A percentile compares a stretch with the other conserved stretches of the same genome.
Conservation (phyloP, 1,140 invertebrate species). For the Rhopalosiphum maidis region DNA sequence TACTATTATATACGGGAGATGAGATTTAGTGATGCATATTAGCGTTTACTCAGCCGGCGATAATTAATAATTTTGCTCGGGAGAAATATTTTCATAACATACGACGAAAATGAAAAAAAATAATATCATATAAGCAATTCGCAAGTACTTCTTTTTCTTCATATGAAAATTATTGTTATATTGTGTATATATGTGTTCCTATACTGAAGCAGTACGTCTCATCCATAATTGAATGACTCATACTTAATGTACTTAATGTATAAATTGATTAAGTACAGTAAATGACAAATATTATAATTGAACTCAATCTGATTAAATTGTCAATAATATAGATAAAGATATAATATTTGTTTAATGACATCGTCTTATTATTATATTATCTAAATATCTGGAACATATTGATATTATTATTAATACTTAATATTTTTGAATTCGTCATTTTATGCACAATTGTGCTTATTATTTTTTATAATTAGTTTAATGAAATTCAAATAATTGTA, state of each 20-base stretch:
- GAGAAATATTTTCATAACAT: background rate
- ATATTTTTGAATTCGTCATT: background rate
- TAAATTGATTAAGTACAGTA: background rate
- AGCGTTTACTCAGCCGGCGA: background rate
- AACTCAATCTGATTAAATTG: slow-evolving; percentile 23
- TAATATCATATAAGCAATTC: background rate
- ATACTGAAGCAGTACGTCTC: background rate
- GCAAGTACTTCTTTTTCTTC: background rate
- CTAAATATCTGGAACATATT: background rate
- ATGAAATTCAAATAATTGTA: background rate
- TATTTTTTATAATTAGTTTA: background rate
- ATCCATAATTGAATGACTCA: background rate
- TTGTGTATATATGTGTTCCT: background rate
- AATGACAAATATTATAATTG: slow-evolving; percentile 16
- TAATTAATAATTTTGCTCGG: background rate
- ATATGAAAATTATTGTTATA: background rate
- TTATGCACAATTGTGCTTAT: background rate
- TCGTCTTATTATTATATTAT: background rate
- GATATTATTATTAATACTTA: background rate
- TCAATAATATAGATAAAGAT: slow-evolving; percentile 1
- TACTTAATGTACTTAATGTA: background rate
- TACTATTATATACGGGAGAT: background rate
- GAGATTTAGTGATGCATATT: background rate
- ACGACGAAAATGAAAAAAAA: background rate
- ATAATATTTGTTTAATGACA: background rate